phyloP scores from a whole-genome alignment of 2,888 invertebrate species.

The Desoria tigrina region DNA sequence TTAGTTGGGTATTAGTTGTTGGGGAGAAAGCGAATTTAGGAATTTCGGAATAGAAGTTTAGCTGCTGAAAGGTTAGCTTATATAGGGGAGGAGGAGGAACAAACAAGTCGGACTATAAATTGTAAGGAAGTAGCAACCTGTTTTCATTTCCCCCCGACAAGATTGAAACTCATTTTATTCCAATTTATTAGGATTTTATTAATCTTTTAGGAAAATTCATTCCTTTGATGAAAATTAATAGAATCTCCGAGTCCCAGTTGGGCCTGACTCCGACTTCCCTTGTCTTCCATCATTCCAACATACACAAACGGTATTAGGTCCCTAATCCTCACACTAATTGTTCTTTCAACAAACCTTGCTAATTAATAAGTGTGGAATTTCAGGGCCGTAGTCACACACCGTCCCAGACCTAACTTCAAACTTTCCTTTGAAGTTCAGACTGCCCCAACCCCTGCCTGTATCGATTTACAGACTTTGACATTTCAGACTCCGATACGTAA shows the following conservation, averaged over 20 bases:
- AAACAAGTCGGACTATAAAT: too few species aligned
- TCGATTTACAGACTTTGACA: too few species aligned
- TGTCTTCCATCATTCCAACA: neutral
- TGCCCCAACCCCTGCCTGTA: too few species aligned
- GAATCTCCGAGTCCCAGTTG: too few species aligned
- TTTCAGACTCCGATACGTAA: too few species aligned
- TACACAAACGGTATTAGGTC: neutral
- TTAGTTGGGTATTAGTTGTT: too few species aligned
- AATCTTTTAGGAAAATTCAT: neutral
- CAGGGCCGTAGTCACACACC: neutral
- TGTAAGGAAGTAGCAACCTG: neutral
- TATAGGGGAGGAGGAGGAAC: too few species aligned
- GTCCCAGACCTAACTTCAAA: too few species aligned
- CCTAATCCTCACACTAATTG: neutral
- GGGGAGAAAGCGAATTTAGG: too few species aligned
- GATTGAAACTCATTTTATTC: conserved; percentile 7
- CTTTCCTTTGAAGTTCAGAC: too few species aligned
- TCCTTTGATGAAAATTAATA: conserved; percentile 9
- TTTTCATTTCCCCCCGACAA: conserved; percentile 1
- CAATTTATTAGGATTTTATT: conserved; percentile 12
- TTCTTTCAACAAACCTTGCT: conserved; percentile 1
- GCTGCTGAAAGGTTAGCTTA: too few species aligned
- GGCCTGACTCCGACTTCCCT: neutral
- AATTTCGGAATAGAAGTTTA: too few species aligned
- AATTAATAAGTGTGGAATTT: conserved; percentile 1